These are phyloP conservation scores for Aphis gossypii DNA, from an alignment of 1,140 invertebrate species.

Conservation along the genomic window DNA sequence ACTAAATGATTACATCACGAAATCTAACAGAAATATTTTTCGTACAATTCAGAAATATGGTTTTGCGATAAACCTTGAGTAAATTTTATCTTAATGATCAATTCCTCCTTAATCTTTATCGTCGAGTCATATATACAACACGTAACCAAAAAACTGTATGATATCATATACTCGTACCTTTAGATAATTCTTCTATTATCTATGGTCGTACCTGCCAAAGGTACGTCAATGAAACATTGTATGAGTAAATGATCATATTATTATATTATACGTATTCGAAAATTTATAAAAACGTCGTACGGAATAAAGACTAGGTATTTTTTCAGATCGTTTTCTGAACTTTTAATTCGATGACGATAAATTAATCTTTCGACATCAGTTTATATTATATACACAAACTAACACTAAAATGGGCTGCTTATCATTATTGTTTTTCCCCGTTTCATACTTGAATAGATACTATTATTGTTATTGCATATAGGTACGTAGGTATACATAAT, in stretches of 20 bases:
- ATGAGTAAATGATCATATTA: no score
- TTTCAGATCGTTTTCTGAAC: background rate
- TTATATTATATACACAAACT: no score
- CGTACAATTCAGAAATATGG: background rate
- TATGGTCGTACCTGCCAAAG: no score
- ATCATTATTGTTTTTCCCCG: background rate
- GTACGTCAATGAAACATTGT: background rate
- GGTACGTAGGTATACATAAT: no score
- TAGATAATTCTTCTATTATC: no score
- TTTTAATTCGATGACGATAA: no score
- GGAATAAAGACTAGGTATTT: background rate
- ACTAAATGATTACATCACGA: background rate
- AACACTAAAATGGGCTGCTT: background rate
- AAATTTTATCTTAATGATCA: background rate
- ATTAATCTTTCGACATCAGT: no score
- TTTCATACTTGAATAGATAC: background rate
- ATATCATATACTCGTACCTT: no score
- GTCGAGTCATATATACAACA: no score
- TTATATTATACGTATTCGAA: background rate
- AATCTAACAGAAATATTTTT: background rate
- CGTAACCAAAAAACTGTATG: no score
- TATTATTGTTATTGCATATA: no score
- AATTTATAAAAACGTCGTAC: background rate
- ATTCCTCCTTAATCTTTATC: background rate
- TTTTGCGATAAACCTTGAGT: background rate